A percentile compares a stretch with the other conserved stretches of the same genome.
These are phyloP conservation scores for Heliconius hewitsoni DNA, from an alignment of 1,140 invertebrate species.

Conservation along the genomic window DNA sequence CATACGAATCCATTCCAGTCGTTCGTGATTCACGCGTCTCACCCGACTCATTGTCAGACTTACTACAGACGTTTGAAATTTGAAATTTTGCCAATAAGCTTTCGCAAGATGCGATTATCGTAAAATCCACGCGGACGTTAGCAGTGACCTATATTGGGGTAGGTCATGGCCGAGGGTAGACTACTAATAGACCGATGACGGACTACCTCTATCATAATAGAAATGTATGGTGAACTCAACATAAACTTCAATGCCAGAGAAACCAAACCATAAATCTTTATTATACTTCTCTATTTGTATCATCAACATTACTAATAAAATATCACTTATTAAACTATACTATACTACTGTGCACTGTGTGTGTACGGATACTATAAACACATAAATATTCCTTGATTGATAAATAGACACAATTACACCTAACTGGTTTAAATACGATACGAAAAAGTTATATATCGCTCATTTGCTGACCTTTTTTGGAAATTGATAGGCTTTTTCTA, in stretches of 20 bases:
- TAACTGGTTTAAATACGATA: too few relatives aligned
- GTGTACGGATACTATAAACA: too few relatives aligned
- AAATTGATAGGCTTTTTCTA: too few relatives aligned
- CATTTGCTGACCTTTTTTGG: too few relatives aligned
- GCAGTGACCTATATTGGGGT: conserved; percentile 71
- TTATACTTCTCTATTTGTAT: background rate
- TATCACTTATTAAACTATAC: too few relatives aligned
- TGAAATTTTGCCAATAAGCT: conserved; percentile 78
- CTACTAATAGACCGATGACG: conserved; percentile 49
- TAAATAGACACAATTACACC: too few relatives aligned
- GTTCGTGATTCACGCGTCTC: conserved; percentile 57
- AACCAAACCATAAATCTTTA: background rate
- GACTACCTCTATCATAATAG: conserved; percentile 15
- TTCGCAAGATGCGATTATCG: conserved; percentile 70
- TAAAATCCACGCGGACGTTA: conserved; percentile 66
- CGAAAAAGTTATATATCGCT: too few relatives aligned
- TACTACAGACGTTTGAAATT: conserved; percentile 74
- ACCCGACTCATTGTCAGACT: conserved; percentile 60
- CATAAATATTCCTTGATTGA: too few relatives aligned
- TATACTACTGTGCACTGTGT: too few relatives aligned
- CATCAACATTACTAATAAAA: background rate
- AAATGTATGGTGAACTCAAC: background rate
- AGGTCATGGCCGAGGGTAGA: conserved; percentile 64
- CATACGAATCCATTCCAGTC: conserved; percentile 45
- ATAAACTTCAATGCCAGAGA: background rate